Percentiles rank a stretch among this genome's conserved stretches.
These are phyloP conservation scores for Ptychodera flava DNA, from an alignment of 35 echinoderm and acorn worm species.

Conservation along the genomic window DNA sequence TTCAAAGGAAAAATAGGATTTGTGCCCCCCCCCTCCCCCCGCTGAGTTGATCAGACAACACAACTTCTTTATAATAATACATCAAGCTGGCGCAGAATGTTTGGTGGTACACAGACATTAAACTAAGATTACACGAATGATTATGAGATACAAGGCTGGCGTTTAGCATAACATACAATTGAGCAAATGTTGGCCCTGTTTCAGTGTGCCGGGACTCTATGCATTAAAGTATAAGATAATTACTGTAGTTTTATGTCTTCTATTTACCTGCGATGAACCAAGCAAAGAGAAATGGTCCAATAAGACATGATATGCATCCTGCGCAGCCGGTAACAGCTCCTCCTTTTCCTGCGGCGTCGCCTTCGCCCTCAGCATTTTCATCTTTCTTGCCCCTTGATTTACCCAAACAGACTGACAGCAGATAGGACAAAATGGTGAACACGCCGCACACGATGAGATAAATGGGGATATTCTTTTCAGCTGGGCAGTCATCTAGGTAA, in stretches of 20 bases:
- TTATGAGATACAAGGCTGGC: too few species aligned
- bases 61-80: too few species aligned
- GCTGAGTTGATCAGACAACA: too few species aligned
- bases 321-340: background rate
- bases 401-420: background rate
- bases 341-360: background rate
- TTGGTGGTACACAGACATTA: too few species aligned
- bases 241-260: background rate
- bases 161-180: background rate
- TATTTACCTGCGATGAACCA: slow-evolving; percentile 92
- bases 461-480: slow-evolving; percentile 55
- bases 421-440: slow-evolving; percentile 26
- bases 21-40: too few species aligned
- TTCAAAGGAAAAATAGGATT: too few species aligned
- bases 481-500: slow-evolving; percentile 65
- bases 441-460: slow-evolving; percentile 69
- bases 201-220: background rate
- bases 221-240: background rate
- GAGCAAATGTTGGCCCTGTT: background rate
- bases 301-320: background rate
- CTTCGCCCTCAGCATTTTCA: too few species aligned
- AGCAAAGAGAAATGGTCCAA: slow-evolving; percentile 67
- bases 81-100: too few species aligned
- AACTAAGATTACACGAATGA: too few species aligned
- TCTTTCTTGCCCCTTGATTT: background rate